These are phyloP conservation scores for Characodon lateralis DNA, from an alignment of 2,797 vertebrate genomes.

Conservation along the genomic window DNA sequence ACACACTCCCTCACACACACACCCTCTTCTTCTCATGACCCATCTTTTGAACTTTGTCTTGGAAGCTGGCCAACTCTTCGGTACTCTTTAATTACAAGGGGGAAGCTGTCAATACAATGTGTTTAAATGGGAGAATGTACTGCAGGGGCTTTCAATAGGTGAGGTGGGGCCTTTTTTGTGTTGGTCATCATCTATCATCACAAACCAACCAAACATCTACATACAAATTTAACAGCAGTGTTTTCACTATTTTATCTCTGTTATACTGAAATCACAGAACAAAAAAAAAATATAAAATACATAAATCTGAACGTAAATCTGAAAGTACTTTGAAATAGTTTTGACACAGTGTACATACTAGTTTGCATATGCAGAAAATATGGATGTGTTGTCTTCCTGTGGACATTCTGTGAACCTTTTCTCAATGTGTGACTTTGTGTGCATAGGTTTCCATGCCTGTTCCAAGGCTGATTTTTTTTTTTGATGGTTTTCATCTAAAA, in stretches of 20 bases:
- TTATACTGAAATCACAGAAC: conserved; percentile 7
- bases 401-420: conserved; percentile 93
- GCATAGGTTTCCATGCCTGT: background rate
- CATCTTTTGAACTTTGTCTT: conserved; percentile 99
- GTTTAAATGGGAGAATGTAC: conserved; percentile 96
- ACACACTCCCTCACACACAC: conserved; percentile 33
- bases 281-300: background rate
- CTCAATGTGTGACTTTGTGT: conserved; percentile 41
- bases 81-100: conserved; percentile 99
- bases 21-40: conserved; percentile 92
- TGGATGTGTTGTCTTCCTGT: conserved; percentile 93
- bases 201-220: conserved; percentile 14
- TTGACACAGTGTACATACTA: conserved; percentile 17
- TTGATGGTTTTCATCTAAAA: background rate
- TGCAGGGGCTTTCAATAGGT: conserved; percentile 78
- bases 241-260: conserved; percentile 1
- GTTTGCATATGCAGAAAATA: conserved; percentile 84
- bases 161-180: conserved; percentile 88
- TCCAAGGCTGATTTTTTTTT: too few species aligned
- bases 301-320: background rate
- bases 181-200: conserved; percentile 50
- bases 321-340: conserved; percentile 14
- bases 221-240: background rate
- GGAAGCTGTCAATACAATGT: conserved; percentile 99
- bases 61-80: conserved; percentile 96